phyloP scores from a whole-genome alignment of 2,888 invertebrate genomes.

The Meandrusa payeni region DNA sequence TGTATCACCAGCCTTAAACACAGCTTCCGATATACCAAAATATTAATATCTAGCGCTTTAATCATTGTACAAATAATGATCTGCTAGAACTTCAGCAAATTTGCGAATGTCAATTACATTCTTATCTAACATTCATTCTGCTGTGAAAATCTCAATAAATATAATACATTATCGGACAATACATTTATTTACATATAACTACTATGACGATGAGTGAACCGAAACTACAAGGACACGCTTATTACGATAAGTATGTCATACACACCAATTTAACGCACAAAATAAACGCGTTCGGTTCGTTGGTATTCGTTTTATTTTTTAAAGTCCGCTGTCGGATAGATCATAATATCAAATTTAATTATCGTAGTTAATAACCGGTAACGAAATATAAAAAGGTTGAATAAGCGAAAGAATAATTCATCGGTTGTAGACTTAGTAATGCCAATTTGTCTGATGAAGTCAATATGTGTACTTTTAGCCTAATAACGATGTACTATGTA shows the following conservation, averaged over 20 bases:
- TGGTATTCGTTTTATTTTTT: too few species aligned
- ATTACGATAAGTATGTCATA: conserved; percentile 6
- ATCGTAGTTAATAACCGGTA: too few species aligned
- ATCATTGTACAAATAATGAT: conserved; percentile 40
- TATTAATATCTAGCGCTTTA: conserved; percentile 28
- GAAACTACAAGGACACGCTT: too few species aligned
- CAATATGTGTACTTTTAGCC: neutral
- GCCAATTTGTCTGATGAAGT: conserved; percentile 10
- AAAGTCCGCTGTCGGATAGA: too few species aligned
- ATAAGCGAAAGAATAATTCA: too few species aligned
- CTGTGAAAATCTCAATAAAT: too few species aligned
- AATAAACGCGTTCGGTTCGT: too few species aligned
- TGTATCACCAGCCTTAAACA: conserved; percentile 73
- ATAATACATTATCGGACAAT: too few species aligned
- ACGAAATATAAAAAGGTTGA: too few species aligned
- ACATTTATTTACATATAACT: too few species aligned
- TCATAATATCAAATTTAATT: too few species aligned
- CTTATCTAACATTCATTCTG: neutral
- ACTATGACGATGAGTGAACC: too few species aligned
- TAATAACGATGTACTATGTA: neutral
- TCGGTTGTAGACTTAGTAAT: conserved; percentile 14
- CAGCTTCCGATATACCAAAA: conserved; percentile 44
- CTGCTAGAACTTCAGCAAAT: conserved; percentile 36
- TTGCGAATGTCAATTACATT: conserved; percentile 9
- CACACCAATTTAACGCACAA: neutral